Conservation (phyloP, 2,797 vertebrate species). For the Hapalemur alaotrensis region DNA sequence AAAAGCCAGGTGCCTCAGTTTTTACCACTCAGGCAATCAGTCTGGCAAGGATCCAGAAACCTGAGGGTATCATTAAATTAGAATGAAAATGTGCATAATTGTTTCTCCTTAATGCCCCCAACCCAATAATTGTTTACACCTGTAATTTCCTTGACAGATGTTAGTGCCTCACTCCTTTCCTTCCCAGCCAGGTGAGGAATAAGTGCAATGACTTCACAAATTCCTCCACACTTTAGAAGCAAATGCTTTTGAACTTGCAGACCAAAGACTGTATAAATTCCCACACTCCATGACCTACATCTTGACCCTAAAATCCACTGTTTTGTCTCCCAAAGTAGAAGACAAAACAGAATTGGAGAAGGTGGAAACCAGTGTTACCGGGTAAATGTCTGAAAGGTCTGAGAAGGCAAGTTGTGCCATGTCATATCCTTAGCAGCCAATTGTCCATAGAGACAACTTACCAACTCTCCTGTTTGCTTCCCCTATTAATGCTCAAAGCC, state of each 20-base stretch:
- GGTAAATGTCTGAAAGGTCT: not conserved
- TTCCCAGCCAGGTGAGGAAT: not conserved
- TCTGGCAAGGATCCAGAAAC: conserved; percentile 15
- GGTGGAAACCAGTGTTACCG: not conserved
- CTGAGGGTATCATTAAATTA: conserved; percentile 8
- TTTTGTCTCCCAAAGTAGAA: not conserved
- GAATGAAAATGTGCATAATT: not conserved
- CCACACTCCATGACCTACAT: not conserved
- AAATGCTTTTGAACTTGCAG: not conserved
- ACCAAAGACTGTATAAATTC: not conserved
- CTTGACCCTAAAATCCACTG: not conserved
- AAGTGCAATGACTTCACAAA: not conserved
- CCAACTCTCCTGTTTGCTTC: not conserved
- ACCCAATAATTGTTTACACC: not conserved
- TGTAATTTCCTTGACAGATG: conserved; percentile 17
- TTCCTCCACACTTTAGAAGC: not conserved
- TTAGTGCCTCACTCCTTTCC: not conserved
- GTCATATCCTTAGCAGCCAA: not conserved
- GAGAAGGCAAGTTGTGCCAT: not conserved
- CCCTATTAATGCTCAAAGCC: not conserved
- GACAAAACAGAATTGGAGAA: not conserved
- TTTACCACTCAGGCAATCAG: conserved; percentile 5
- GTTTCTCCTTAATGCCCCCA: not conserved
- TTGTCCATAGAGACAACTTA: not conserved
- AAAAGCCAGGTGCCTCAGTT: not conserved